Evolutionary conservation across 2,113 vertebrate species (phyloP).

Genomic region (Himantopus leucocephalus): DNA sequence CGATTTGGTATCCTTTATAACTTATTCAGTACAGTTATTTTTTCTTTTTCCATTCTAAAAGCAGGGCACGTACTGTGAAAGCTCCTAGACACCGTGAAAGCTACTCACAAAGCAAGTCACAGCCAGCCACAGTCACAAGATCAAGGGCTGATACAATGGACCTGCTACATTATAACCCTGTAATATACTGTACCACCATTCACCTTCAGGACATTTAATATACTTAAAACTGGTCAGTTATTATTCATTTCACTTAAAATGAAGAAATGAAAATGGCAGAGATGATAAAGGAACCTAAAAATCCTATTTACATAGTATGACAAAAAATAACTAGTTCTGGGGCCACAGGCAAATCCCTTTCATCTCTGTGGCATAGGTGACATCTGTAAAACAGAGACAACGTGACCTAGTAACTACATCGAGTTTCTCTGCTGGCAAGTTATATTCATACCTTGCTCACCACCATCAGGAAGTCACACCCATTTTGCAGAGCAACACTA

Average conservation of each 20-base stretch:
- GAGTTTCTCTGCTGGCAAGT: background rate
- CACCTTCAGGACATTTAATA: background rate
- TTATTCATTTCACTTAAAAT: background rate
- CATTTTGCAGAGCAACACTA: background rate
- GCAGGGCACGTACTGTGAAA: background rate
- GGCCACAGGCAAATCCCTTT: background rate
- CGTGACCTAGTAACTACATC: fast-evolving
- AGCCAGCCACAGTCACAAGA: background rate
- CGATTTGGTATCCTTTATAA: background rate
- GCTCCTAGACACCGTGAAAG: background rate
- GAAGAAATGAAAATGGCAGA: background rate
- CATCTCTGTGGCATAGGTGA: background rate
- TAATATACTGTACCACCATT: background rate
- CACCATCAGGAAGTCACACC: background rate
- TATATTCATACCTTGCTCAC: background rate
- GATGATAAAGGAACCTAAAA: background rate
- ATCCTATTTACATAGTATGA: background rate
- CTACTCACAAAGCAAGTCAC: background rate
- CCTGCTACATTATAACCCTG: background rate
- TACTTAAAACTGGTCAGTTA: background rate
- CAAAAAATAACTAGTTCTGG: background rate
- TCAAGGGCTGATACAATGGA: background rate
- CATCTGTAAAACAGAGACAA: background rate
- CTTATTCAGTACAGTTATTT: background rate
- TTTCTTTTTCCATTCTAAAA: background rate